phyloP scores from a whole-genome alignment of 2,113 vertebrate species.

The Aspidoscelis tigris region DNA sequence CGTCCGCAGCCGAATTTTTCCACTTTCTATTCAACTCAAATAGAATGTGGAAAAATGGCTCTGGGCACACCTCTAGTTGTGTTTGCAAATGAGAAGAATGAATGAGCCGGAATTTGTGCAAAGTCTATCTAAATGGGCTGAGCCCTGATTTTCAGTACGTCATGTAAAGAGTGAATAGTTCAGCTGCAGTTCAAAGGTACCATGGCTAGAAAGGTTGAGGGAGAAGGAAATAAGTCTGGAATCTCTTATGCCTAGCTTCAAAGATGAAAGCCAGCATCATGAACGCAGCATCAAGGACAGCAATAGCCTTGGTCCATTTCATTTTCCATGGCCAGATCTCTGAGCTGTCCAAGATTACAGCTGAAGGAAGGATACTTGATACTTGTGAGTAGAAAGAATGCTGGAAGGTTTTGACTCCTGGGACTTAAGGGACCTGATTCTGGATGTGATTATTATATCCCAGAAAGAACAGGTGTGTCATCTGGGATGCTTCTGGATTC shows the following conservation, averaged over 20 bases:
- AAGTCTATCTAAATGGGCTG: neutral
- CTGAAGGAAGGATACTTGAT: neutral
- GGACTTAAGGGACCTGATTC: too few species aligned
- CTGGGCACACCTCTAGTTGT: too few species aligned
- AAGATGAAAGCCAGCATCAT: neutral
- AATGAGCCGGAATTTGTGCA: neutral
- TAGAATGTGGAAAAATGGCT: too few species aligned
- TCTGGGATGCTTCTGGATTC: too few species aligned
- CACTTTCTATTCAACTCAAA: too few species aligned
- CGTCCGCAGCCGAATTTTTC: too few species aligned
- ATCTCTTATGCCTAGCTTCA: neutral
- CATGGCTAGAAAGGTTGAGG: neutral
- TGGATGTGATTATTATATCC: too few species aligned
- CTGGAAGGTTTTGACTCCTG: too few species aligned
- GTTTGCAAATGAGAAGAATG: neutral
- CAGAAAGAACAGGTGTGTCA: too few species aligned
- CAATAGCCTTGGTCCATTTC: neutral
- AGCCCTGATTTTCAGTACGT: neutral
- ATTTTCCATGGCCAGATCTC: neutral
- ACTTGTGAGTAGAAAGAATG: too few species aligned
- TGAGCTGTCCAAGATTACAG: neutral
- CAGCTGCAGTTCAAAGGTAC: neutral
- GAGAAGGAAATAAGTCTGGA: neutral
- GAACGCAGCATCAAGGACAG: neutral
- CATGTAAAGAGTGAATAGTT: neutral